These are phyloP conservation scores for Oncorhynchus tshawytscha DNA, from an alignment of 2,113 vertebrate genomes.

Conservation along the genomic window DNA sequence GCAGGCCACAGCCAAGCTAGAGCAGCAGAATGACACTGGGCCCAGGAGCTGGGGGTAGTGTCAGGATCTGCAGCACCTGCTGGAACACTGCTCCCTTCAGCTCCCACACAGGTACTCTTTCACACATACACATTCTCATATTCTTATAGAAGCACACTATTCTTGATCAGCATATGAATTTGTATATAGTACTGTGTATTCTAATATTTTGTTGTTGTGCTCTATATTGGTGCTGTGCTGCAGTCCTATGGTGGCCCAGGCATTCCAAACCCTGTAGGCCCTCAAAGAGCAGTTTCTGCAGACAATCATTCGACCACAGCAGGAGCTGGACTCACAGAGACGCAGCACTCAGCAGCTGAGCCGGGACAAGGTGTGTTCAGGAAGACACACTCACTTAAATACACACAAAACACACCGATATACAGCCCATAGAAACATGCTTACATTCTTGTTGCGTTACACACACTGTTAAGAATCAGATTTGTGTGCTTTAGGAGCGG, in stretches of 20 bases:
- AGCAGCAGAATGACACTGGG: constrained; percentile 50
- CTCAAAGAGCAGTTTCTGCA: constrained; percentile 62
- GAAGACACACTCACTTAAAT: too few relatives aligned
- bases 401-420: background rate
- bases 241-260: constrained; percentile 54
- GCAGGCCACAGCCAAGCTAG: constrained; percentile 42
- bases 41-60: constrained; percentile 53
- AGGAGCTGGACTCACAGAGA: constrained; percentile 60
- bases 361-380: constrained; percentile 39
- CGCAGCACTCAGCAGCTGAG: constrained; percentile 43
- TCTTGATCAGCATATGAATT: background rate
- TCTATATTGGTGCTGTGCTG: constrained; percentile 6
- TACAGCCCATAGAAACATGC: background rate
- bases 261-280: constrained; percentile 48
- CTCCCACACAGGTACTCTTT: constrained; percentile 52
- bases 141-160: background rate
- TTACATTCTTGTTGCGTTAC: too few relatives aligned
- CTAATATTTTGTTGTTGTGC: background rate
- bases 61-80: constrained; percentile 39
- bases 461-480: too few relatives aligned
- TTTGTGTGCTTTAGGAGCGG: constrained; percentile 57
- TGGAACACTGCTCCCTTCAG: constrained; percentile 21
- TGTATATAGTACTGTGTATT: background rate
- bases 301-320: constrained; percentile 51
- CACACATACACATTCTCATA: background rate